Evolutionary conservation across 2,113 vertebrate species (phyloP).

Genomic region (Petaurus breviceps): DNA sequence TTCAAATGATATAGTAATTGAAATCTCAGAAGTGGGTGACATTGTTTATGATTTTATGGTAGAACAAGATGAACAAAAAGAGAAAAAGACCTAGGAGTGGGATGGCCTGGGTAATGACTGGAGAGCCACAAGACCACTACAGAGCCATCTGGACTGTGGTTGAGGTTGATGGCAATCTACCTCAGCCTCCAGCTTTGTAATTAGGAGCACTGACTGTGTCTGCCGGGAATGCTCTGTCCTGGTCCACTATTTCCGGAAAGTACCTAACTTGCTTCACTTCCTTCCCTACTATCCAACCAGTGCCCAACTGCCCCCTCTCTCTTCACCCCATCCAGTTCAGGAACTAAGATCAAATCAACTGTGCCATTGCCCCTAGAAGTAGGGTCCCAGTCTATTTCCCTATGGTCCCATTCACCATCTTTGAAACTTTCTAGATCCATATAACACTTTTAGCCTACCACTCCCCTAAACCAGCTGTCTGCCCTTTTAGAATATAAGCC

Average conservation of each 20-base stretch:
- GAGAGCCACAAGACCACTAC: background rate
- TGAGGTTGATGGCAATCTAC: background rate
- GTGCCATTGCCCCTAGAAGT: background rate
- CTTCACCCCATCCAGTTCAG: background rate
- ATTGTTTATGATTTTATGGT: background rate
- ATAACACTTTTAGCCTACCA: background rate
- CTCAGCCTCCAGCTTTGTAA: background rate
- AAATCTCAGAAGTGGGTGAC: background rate
- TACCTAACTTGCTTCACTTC: background rate
- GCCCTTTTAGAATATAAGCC: background rate
- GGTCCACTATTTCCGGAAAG: background rate
- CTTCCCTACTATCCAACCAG: background rate
- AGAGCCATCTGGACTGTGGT: background rate
- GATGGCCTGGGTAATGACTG: background rate
- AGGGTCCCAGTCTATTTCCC: background rate
- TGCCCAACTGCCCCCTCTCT: background rate
- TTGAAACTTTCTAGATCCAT: background rate
- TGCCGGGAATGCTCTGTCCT: background rate
- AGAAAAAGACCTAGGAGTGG: background rate
- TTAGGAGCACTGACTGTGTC: background rate
- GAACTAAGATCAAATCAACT: background rate
- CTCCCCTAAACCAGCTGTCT: background rate
- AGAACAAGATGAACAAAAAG: background rate
- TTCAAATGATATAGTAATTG: background rate
- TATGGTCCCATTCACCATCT: background rate